Base-by-base conservation (phyloP, 2,888 invertebrate species). In the Heteromyza rotundicornis region DNA sequence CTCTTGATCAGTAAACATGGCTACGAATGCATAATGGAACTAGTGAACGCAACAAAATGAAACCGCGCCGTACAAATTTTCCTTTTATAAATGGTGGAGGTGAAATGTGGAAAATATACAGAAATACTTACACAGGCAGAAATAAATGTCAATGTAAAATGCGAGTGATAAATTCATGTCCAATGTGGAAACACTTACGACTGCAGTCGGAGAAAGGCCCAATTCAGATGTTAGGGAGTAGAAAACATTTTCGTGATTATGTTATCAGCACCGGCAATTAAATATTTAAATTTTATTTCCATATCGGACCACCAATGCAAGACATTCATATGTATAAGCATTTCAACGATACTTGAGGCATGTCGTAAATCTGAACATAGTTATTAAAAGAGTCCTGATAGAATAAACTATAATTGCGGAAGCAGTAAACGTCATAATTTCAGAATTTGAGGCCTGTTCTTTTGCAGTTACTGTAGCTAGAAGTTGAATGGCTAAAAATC, bases 61-160 rank as follows among this genome's bases (percentile, higher is more conserved):
- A 40, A n/a, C 14, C 40, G n/a, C n/a, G n/a, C n/a, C n/a, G n/a
- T n/a, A 40, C 16, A 40, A 40, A 40, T 10, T n/a, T n/a, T n/a
- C n/a, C n/a, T n/a, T n/a, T n/a, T n/a, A n/a, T n/a, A n/a, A n/a
- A n/a, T 27, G 10, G 10, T 27, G 27, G 10, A 27, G 27, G 5
- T n/a, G 40, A 7, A 40, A 40, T n/a, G 40, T 40, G n/a, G n/a
- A 40, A 40, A 40, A 14, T 14, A n/a, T 12, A 40, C 8, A 40
- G 40, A 14, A 50, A 17, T 14, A 17, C n/a, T n/a, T n/a, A n/a
- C n/a, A 19, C 8, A 22, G 14, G 51, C 14, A 54, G 16, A 24
- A 56, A 56, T 56, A 56, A 40, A 44, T 44, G 44, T 56, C 56
- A 56, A 44, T 44, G 56, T 44, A 44, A 44, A 44, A 56, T 56